Percentiles rank a stretch among this genome's conserved stretches.
Conservation (phyloP, 2,113 vertebrate genomes). For the Vulpes vulpes region DNA sequence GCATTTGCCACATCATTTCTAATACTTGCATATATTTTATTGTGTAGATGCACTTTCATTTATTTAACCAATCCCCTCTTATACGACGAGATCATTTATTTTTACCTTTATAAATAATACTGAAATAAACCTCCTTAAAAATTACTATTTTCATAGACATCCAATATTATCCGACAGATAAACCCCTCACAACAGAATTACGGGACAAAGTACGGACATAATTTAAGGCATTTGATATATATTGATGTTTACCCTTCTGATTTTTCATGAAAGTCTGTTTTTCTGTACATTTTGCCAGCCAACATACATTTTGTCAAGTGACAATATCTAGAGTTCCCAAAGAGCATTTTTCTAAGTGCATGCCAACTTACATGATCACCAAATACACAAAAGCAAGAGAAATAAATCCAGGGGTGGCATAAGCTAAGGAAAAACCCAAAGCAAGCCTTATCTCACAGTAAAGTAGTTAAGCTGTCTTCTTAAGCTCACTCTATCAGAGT, state of each 20-base stretch:
- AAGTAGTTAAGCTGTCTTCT: conserved; percentile 86
- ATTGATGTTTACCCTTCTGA: neutral
- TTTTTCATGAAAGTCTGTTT: neutral
- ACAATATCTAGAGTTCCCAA: neutral
- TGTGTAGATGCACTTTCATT: neutral
- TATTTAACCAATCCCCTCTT: neutral
- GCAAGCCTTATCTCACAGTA: conserved; percentile 76
- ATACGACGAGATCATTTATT: neutral
- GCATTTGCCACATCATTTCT: neutral
- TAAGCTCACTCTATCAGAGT: conserved; percentile 86
- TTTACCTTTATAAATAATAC: neutral
- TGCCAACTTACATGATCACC: neutral
- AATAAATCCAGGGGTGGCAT: conserved; percentile 81
- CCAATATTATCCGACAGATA: neutral
- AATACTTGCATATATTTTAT: neutral
- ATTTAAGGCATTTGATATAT: neutral
- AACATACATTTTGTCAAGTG: conserved; percentile 25
- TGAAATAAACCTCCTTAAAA: neutral
- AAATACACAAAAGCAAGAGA: conserved; percentile 62
- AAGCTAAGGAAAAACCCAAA: conserved; percentile 81
- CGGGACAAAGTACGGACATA: neutral
- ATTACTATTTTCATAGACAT: neutral
- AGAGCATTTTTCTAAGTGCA: conserved; percentile 31
- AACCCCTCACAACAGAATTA: neutral
- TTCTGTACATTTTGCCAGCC: neutral